phyloP scores from a whole-genome alignment of 2,113 vertebrate genomes.

The Hyperopisus bebe region DNA sequence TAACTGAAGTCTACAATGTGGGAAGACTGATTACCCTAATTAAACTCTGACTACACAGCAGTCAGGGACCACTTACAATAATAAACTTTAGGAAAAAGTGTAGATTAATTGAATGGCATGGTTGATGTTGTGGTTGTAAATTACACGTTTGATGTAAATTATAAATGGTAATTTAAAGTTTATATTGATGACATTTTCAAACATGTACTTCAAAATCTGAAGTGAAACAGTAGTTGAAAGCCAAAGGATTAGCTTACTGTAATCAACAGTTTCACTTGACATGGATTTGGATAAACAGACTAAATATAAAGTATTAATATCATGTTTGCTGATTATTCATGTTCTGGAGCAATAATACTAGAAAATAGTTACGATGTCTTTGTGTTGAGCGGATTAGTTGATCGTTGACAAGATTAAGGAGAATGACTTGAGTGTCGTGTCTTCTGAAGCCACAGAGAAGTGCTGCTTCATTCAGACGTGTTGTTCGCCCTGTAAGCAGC shows the following conservation, averaged over 20 bases:
- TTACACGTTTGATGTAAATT: not conserved
- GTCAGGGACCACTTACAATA: not conserved
- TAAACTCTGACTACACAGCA: not conserved
- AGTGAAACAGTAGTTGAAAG: not conserved
- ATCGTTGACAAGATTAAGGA: not conserved
- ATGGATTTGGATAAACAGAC: not conserved
- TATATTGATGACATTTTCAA: not conserved
- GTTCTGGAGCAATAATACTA: not conserved
- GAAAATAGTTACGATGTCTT: not conserved
- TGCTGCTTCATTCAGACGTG: not conserved
- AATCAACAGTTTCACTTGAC: not conserved
- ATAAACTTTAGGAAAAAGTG: not conserved
- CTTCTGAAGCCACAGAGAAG: not conserved
- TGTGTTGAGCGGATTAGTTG: not conserved
- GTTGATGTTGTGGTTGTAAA: not conserved
- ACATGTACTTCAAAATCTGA: not conserved
- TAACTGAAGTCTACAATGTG: not conserved
- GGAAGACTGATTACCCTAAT: not conserved
- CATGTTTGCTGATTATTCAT: not conserved
- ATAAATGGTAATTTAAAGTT: constrained; percentile 4
- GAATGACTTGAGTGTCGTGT: not conserved
- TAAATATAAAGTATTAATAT: not conserved
- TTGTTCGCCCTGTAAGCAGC: not conserved
- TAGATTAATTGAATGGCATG: not conserved
- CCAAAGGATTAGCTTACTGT: not conserved